These are phyloP conservation scores for Vollenhovia emeryi DNA, from an alignment of 1,140 invertebrate species.

Conservation along the genomic window DNA sequence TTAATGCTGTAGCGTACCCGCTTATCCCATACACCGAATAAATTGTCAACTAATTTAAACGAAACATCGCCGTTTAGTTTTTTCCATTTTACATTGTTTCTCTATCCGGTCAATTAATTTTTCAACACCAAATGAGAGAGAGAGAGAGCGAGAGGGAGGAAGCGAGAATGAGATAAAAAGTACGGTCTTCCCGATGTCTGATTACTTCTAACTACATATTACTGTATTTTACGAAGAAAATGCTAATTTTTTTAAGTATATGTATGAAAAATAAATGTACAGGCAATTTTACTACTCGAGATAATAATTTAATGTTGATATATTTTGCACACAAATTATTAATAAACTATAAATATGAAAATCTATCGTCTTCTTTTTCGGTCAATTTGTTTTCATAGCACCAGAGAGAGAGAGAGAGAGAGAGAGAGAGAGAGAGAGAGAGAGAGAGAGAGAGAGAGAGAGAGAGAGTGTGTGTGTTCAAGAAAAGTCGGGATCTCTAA, in stretches of 20 bases:
- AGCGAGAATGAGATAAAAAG: slow-evolving; percentile 8
- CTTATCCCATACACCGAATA: neutral
- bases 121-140: neutral
- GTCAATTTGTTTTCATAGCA: slow-evolving; percentile 4
- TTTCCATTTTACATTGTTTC: neutral
- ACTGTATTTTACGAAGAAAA: slow-evolving; percentile 69
- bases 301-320: slow-evolving; percentile 77
- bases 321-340: slow-evolving; percentile 74
- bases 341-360: slow-evolving; percentile 73
- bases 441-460: too few species aligned
- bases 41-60: neutral
- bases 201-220: slow-evolving; percentile 62
- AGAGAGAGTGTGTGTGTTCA: too few species aligned
- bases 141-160: neutral
- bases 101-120: slow-evolving; percentile 14
- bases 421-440: too few species aligned
- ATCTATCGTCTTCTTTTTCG: slow-evolving; percentile 29
- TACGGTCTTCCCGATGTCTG: slow-evolving; percentile 65
- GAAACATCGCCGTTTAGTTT: slow-evolving; percentile 18
- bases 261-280: slow-evolving; percentile 74
- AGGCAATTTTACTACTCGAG: slow-evolving; percentile 73
- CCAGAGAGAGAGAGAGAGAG: too few species aligned
- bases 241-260: slow-evolving; percentile 68
- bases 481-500: too few species aligned
- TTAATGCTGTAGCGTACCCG: neutral